phyloP scores from a whole-genome alignment of 2,113 vertebrate species.

The Fregetta grallaria region DNA sequence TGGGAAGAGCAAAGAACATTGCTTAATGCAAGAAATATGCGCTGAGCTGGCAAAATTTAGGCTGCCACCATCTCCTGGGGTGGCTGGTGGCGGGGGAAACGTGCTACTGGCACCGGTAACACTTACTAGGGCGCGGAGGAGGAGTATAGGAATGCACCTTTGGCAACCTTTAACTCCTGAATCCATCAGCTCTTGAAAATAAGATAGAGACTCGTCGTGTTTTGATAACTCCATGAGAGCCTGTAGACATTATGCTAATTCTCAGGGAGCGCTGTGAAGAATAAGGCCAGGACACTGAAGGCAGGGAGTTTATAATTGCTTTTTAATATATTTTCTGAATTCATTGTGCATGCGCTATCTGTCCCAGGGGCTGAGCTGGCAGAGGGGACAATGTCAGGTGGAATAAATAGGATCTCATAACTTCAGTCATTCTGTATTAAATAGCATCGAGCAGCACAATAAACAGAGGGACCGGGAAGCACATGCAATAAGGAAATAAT shows the following conservation, averaged over 20 bases:
- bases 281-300: conserved; percentile 56
- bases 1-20: conserved; percentile 18
- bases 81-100: neutral
- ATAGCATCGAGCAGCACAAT: neutral
- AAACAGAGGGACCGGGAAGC: conserved; percentile 37
- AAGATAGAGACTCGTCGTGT: conserved; percentile 53
- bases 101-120: neutral
- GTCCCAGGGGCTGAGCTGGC: conserved; percentile 45
- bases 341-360: conserved; percentile 65
- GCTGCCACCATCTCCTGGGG: conserved; percentile 24
- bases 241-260: conserved; percentile 74
- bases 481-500: conserved; percentile 37
- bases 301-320: conserved; percentile 73
- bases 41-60: conserved; percentile 4
- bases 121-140: neutral
- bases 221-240: conserved; percentile 67
- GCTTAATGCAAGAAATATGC: neutral
- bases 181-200: conserved; percentile 53
- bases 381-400: conserved; percentile 36
- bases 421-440: conserved; percentile 61
- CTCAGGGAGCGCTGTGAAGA: conserved; percentile 46
- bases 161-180: conserved; percentile 41
- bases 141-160: conserved; percentile 15
- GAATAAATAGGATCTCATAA: conserved; percentile 65
- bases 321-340: conserved; percentile 75